Conservation (phyloP, 2,888 invertebrate genomes). For the Phyllotreta cruciferae region DNA sequence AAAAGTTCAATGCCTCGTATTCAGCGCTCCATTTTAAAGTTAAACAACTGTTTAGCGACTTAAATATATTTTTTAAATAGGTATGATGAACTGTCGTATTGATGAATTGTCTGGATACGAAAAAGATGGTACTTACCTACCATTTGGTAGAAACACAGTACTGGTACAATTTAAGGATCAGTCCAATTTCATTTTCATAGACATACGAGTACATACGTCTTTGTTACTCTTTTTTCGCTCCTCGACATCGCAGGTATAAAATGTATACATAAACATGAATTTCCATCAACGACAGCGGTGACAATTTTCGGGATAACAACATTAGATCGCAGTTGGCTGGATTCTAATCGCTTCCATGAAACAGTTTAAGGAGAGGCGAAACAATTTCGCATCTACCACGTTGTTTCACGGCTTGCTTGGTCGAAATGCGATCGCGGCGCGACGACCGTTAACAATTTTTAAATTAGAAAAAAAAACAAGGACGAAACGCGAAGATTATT, state of each 20-base stretch:
- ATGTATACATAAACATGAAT: conserved; percentile 42
- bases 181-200: too few relatives aligned
- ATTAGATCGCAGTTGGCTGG: conserved; percentile 58
- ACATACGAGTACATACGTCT: too few relatives aligned
- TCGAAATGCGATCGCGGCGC: conserved; percentile 51
- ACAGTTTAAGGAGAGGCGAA: conserved; percentile 60
- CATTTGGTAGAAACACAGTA: too few relatives aligned
- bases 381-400: conserved; percentile 59
- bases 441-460: conserved; percentile 47
- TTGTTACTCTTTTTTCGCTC: too few relatives aligned
- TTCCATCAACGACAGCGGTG: conserved; percentile 40
- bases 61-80: too few relatives aligned
- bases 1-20: too few relatives aligned
- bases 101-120: too few relatives aligned
- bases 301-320: conserved; percentile 56
- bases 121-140: too few relatives aligned
- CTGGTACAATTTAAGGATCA: too few relatives aligned
- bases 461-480: conserved; percentile 38
- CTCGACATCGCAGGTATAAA: conserved; percentile 24
- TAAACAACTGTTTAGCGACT: too few relatives aligned
- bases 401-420: conserved; percentile 59
- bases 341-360: conserved; percentile 60
- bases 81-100: too few relatives aligned
- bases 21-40: too few relatives aligned
- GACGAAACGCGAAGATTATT: conserved; percentile 7